A percentile compares a stretch with the other conserved stretches of the same genome.
Evolutionary conservation across 2,113 vertebrate genomes (phyloP).

Genomic region (Desmodus rotundus): DNA sequence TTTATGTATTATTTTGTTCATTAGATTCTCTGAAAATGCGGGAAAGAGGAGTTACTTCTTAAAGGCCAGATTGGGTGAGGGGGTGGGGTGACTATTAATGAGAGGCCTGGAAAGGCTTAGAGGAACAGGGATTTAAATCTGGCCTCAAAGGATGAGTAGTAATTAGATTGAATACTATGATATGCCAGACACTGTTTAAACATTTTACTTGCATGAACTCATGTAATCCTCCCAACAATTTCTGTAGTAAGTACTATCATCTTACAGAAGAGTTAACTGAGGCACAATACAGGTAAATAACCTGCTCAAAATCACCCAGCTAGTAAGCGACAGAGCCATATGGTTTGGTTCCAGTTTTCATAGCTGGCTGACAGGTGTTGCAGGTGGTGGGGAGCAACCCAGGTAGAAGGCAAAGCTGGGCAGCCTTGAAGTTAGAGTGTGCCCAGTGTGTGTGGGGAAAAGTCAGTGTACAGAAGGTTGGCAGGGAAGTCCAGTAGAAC

Average conservation of each 20-base stretch:
- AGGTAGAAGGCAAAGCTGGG: background rate
- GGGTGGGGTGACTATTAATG: background rate
- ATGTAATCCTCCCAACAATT: background rate
- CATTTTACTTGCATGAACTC: background rate
- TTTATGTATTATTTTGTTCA: background rate
- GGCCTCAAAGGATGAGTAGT: background rate
- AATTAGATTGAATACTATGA: background rate
- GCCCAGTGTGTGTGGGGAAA: background rate
- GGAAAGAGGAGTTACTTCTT: background rate
- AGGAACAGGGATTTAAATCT: background rate
- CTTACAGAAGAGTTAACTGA: background rate
- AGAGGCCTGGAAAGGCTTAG: background rate
- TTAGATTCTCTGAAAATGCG: background rate
- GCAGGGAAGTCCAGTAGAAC: background rate
- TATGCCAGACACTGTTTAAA: background rate
- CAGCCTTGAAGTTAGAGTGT: background rate
- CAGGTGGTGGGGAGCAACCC: background rate
- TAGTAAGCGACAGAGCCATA: background rate
- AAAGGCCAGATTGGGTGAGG: background rate
- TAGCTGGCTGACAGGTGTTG: background rate
- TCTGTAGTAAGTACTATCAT: background rate
- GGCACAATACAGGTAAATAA: background rate
- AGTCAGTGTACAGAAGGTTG: background rate
- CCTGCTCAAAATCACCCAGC: background rate
- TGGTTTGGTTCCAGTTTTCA: background rate